Base-by-base conservation (phyloP, 2,113 vertebrate genomes). In the Ictidomys tridecemlineatus region DNA sequence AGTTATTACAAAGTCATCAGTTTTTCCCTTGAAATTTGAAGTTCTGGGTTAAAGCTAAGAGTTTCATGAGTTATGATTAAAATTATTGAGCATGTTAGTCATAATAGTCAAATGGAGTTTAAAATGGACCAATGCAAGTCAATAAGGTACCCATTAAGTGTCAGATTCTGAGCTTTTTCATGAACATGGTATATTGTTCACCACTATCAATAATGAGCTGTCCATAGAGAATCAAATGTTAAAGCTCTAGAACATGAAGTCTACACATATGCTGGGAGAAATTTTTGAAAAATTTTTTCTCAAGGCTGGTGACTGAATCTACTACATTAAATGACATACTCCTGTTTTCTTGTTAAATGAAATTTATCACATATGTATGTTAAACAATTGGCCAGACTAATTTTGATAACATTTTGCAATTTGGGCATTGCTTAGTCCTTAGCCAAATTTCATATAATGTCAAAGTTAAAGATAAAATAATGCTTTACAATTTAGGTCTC, bases 391-490 rank as follows among this genome's bases (percentile, higher is more conserved):
- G 10, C 20, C 34, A 91, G 53, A 22, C 37, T 58, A 12, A 45
- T 89, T 93, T 91, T 93, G 32, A 42, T 48, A 93, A 73, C 26
- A 80, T 76, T 85, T 84, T 76, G n/a, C 8, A 77, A 76, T 16
- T 8, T 4, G 70, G n/a, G 24, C 11, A 58, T 17, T 85, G 48
- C 39, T 90, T 92, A 89, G 45, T 24, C 6, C 1, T 92, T 73
- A 56, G 53, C 17, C 72, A 85, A 63, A 74, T 79, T 89, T 84
- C 32, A 76, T 85, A 17, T 56, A 18, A 17, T 48, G 58, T 91
- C 72, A 76, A 53, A 93, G 30, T 85, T 92, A 94, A 83, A 76
- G 28, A 85, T 45, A 63, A 87, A 93, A 61, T 9, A 73, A 78
- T 80, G 58, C 12, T 76, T 93, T 91, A 63, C 7, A 51, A 74